phyloP scores from a whole-genome alignment of 2,113 vertebrate genomes.

The Polyodon spathula region DNA sequence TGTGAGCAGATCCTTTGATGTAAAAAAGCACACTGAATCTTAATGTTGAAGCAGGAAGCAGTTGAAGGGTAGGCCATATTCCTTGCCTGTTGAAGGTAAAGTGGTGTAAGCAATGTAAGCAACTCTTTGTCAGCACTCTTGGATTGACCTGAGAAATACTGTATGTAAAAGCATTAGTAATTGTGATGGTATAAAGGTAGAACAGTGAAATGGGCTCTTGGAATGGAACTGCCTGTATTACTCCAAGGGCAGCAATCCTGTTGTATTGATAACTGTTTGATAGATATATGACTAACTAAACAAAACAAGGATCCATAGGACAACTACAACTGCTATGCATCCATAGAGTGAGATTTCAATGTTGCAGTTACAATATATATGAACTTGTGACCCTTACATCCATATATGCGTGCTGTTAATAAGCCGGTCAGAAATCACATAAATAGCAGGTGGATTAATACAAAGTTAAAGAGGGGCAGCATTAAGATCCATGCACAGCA shows the following conservation, averaged over 20 bases:
- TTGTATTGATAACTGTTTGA: not conserved
- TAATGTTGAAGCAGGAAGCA: no score
- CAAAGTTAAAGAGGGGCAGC: no score
- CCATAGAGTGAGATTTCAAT: not conserved
- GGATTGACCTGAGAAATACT: not conserved
- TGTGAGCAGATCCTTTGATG: no score
- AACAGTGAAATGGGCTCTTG: not conserved
- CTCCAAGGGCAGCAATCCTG: conserved; percentile 1
- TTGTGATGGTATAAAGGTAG: not conserved
- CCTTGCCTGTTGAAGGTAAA: not conserved
- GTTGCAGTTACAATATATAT: not conserved
- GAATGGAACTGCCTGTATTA: conserved; percentile 1
- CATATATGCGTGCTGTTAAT: no score
- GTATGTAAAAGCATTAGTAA: not conserved
- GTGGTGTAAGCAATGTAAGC: not conserved
- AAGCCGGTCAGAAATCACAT: no score
- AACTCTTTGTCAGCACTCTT: not conserved
- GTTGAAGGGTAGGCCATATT: no score
- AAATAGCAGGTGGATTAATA: no score
- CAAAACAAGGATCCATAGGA: not conserved
- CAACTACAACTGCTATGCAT: not conserved
- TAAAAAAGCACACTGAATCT: no score
- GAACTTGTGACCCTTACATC: no score
- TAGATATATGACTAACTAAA: not conserved
- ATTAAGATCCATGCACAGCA: no score